Evolutionary conservation across 2,797 vertebrate genomes (phyloP), one percentile per base, ranked within the genome.

Genomic region (Xiphorhynchus erythropygius): DNA sequence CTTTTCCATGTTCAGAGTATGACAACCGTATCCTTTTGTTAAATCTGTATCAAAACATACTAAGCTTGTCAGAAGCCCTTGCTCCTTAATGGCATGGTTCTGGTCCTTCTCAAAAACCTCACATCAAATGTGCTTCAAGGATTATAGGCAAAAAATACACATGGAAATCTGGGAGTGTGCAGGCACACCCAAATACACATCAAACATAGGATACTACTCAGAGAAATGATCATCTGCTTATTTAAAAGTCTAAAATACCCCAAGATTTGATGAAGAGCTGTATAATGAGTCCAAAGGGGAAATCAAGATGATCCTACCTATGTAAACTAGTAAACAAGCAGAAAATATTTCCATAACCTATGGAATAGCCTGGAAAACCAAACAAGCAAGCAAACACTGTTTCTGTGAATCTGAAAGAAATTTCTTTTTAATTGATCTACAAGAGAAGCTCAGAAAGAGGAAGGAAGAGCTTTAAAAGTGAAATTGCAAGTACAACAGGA

Each of bases 381-480:
- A 88, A 24, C 50, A 79, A 78, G 50, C 5, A 88, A 84, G 15
- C 8, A 56, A 87, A 33, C 4, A 7, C 9, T 18, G 11, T 74
- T 89, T 80, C 85, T 73, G 44, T 11, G 25, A 73, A 84, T 32
- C 16, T 44, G 73, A 71, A 60, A 65, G 16, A 49, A 37, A 78
- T 19, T 56, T 67, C 4, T 52, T 67, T 47, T 23, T 47, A 68
- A 68, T 10, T 56, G 42, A 50, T 41, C 84, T 73, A 59, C 84
- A 95, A 86, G 13, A 79, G 13, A 73, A 91, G 28, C 18, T 50
- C 33, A 84, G 35, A 93, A 91, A 89, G 73, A 79, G 77, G 85
- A 95, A 94, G 69, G 41, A 91, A 91, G 77, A 86, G 13, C 52
- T 84, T 87, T 39, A 63, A 87, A 95, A 90, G 44, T 68, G 52